Evolutionary conservation across 2,797 vertebrate genomes (phyloP).

Genomic region (Muraenolepis orangiensis): DNA sequence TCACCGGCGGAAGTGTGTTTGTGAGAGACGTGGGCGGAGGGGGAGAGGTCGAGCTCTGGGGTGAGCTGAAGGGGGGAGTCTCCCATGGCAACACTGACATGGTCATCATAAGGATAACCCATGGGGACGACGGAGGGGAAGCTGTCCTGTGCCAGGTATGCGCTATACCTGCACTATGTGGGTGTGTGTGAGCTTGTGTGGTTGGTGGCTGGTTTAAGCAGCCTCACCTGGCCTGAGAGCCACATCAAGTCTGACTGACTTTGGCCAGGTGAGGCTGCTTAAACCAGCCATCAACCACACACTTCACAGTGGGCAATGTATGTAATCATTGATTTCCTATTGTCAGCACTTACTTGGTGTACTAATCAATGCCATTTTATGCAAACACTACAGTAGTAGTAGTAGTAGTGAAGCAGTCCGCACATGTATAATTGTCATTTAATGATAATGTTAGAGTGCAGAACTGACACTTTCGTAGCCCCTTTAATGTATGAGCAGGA

Average conservation of each 20-base stretch:
- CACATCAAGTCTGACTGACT: too few relatives aligned
- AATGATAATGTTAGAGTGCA: too few relatives aligned
- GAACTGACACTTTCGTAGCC: background rate
- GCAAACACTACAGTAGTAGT: background rate
- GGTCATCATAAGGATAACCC: slow-evolving; percentile 79
- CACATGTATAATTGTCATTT: too few relatives aligned
- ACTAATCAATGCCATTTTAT: background rate
- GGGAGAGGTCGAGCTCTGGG: slow-evolving; percentile 71
- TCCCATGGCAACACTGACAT: slow-evolving; percentile 59
- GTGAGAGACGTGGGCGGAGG: slow-evolving; percentile 49
- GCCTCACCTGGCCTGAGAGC: too few relatives aligned
- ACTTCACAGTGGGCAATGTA: too few relatives aligned
- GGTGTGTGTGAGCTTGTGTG: too few relatives aligned
- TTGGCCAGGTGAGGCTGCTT: too few relatives aligned
- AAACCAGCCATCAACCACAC: too few relatives aligned
- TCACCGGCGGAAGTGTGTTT: slow-evolving; percentile 77
- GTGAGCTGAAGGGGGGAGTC: slow-evolving; percentile 66
- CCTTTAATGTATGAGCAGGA: background rate
- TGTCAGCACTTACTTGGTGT: background rate
- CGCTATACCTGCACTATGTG: background rate
- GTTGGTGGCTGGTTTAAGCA: too few relatives aligned
- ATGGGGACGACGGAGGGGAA: slow-evolving; percentile 77
- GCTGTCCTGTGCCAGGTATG: slow-evolving; percentile 93
- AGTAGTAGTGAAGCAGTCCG: too few relatives aligned
- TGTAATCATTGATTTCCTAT: background rate